Percentiles rank a stretch among this genome's conserved stretches.
Conservation (phyloP, 2,113 vertebrate species). For the Passer domesticus region DNA sequence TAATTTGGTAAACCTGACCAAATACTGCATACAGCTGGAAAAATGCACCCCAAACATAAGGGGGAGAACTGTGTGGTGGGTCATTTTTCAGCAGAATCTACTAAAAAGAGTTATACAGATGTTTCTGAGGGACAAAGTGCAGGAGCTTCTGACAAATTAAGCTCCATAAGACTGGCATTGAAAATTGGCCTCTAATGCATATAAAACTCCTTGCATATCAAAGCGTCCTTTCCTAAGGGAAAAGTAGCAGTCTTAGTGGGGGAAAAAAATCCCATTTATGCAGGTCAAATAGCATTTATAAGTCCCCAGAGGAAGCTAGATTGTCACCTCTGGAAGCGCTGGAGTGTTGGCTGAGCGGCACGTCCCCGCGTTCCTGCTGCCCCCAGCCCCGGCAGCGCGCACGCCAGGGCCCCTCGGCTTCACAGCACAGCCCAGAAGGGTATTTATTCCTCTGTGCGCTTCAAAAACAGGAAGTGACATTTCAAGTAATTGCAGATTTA, state of each 20-base stretch:
- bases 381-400: rapidly evolving
- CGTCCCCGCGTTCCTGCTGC: background rate
- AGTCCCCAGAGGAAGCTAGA: background rate
- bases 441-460: conserved; percentile 20
- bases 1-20: background rate
- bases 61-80: rapidly evolving
- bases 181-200: background rate
- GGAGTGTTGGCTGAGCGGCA: rapidly evolving
- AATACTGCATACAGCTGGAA: background rate
- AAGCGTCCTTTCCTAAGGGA: background rate
- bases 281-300: background rate
- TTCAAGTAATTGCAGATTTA: conserved; percentile 71
- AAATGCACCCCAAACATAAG: background rate
- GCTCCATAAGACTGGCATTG: background rate
- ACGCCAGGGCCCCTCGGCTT: background rate
- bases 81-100: background rate
- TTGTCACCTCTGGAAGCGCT: background rate
- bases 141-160: background rate
- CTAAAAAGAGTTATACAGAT: background rate
- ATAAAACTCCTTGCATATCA: background rate
- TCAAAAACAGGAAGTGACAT: conserved; percentile 76
- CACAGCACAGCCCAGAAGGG: rapidly evolving
- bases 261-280: background rate
- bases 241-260: background rate
- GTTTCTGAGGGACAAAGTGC: background rate